These are phyloP conservation scores for Sebastes aleutianus DNA, from an alignment of 2,797 vertebrate genomes.

Conservation along the genomic window DNA sequence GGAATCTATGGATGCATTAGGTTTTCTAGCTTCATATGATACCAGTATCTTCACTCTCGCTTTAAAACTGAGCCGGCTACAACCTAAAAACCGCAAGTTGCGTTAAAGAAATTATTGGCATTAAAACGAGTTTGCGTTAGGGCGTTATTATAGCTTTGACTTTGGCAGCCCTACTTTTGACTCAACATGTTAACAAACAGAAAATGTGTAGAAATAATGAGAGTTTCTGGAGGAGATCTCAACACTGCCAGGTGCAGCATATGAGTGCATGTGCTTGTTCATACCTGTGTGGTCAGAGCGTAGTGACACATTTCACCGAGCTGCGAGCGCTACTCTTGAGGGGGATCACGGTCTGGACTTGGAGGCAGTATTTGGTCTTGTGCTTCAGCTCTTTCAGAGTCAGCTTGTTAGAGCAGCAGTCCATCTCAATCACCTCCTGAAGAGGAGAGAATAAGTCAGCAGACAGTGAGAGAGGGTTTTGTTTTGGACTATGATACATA, in stretches of 20 bases:
- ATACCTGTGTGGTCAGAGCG: slow-evolving; percentile 56
- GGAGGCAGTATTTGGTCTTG: slow-evolving; percentile 73
- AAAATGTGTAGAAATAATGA: neutral
- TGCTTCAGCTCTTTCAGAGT: slow-evolving; percentile 56
- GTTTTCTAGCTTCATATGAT: no score
- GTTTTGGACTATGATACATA: neutral
- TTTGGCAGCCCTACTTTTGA: no score
- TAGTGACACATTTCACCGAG: slow-evolving; percentile 59
- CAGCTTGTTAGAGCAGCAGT: slow-evolving; percentile 57
- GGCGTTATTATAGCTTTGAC: no score
- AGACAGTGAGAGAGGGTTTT: neutral
- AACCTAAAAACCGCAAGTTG: no score
- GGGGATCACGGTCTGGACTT: slow-evolving; percentile 65
- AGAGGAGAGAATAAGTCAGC: neutral
- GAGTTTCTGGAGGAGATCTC: neutral
- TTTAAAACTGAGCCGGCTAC: no score
- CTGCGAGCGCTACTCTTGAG: slow-evolving; percentile 66
- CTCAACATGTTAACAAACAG: neutral
- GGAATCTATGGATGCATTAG: no score
- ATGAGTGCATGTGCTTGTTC: neutral
- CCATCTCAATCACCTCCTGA: slow-evolving; percentile 67
- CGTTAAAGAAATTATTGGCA: no score
- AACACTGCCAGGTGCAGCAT: no score
- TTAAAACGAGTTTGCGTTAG: no score
- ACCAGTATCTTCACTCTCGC: no score